Percentiles rank a stretch among this genome's conserved stretches.
phyloP scores from a whole-genome alignment of 2,797 vertebrate genomes.

The Tapera naevia region DNA sequence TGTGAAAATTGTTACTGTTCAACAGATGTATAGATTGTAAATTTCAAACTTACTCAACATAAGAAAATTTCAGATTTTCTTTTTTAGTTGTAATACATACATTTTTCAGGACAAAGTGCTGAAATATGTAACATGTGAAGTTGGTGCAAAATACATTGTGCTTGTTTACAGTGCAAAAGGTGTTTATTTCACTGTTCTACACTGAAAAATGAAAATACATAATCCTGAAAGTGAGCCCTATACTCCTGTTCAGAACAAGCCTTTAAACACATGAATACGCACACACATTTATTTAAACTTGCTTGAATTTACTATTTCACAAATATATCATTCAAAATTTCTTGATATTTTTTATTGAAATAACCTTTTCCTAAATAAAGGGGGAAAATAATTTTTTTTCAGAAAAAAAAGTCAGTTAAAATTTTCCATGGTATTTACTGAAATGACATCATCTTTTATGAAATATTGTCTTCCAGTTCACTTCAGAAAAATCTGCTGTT shows the following conservation, averaged over 20 bases:
- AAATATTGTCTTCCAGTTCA: neutral
- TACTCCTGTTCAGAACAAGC: neutral
- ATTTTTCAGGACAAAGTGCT: neutral
- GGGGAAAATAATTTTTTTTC: neutral
- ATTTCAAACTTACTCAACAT: neutral
- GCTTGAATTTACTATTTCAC: neutral
- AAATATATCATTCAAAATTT: neutral
- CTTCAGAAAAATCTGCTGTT: neutral
- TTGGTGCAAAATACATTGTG: neutral
- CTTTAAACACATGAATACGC: neutral
- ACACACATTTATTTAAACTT: neutral
- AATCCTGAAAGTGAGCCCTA: neutral
- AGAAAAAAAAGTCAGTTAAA: neutral
- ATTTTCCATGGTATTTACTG: neutral
- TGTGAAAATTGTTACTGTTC: neutral
- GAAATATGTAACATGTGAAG: neutral
- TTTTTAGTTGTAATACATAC: neutral
- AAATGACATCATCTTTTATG: neutral
- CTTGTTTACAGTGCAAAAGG: neutral
- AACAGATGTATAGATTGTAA: neutral
- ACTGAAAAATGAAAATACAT: constrained; percentile 1
- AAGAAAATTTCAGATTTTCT: neutral
- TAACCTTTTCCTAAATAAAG: neutral
- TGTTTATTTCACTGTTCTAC: constrained; percentile 43
- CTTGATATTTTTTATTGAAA: neutral